Evolutionary conservation across 2,797 vertebrate species (phyloP).

Genomic region (Pangasius sanitwongsei): DNA sequence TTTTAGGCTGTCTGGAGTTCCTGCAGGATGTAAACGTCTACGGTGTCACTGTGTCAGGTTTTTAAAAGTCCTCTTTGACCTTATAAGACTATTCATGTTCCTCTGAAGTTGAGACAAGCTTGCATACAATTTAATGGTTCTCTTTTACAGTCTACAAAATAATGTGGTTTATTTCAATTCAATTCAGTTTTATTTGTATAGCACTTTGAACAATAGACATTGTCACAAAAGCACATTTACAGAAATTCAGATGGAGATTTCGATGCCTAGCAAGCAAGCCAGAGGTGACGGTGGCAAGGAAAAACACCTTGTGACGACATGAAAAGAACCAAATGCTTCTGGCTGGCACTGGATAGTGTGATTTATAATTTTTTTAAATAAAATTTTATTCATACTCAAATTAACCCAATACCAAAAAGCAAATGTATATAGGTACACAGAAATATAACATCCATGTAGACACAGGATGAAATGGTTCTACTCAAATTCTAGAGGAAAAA

Average conservation of each 20-base stretch:
- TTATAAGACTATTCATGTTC: constrained; percentile 6
- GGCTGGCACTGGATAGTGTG: neutral
- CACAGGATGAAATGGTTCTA: neutral
- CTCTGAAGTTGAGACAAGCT: neutral
- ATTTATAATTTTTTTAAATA: neutral
- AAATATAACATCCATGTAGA: neutral
- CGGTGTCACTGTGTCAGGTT: constrained; percentile 85
- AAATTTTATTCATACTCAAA: neutral
- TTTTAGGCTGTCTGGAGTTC: constrained; percentile 76
- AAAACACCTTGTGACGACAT: neutral
- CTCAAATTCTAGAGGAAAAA: neutral
- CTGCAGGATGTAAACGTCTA: constrained; percentile 86
- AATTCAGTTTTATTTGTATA: neutral
- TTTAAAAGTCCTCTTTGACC: constrained; percentile 26
- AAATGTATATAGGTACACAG: neutral
- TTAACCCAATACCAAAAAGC: neutral
- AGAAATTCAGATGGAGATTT: neutral
- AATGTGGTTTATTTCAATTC: neutral
- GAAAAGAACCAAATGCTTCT: neutral
- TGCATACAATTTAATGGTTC: neutral
- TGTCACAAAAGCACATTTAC: neutral
- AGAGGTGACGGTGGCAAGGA: neutral
- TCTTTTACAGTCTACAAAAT: neutral
- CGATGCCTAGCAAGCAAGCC: neutral
- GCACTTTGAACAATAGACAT: neutral